Percentiles rank a stretch among this genome's conserved stretches.
Conservation (phyloP, 1,140 invertebrate genomes). For the Zaprionus kolodkinae region DNA sequence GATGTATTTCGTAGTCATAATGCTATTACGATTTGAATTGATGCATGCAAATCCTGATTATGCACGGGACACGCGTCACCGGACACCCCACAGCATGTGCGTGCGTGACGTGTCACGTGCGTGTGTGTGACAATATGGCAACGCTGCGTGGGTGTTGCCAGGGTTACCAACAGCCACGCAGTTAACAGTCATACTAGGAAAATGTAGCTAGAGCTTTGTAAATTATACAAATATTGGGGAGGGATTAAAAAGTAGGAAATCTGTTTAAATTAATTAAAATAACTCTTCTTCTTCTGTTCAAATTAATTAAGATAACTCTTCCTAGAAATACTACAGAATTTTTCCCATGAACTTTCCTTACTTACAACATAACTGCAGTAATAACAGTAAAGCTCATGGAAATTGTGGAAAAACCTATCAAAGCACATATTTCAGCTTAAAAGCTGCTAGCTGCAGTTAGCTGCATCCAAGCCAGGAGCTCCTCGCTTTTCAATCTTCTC, state of each 20-base stretch:
- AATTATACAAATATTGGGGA: too few species aligned
- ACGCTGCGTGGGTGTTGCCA: constrained; percentile 53
- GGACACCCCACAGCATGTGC: constrained; percentile 36
- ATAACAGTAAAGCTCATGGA: neutral
- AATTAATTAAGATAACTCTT: too few species aligned
- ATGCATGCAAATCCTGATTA: constrained; percentile 80
- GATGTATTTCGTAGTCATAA: constrained; percentile 62
- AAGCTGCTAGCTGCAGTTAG: neutral
- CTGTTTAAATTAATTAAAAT: too few species aligned
- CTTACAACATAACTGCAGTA: neutral
- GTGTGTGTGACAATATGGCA: constrained; percentile 66
- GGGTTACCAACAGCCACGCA: constrained; percentile 49
- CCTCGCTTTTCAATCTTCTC: neutral
- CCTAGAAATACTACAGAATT: neutral
- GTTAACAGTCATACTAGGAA: neutral
- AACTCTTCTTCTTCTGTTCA: too few species aligned
- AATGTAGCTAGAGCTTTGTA: too few species aligned
- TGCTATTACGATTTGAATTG: constrained; percentile 61
- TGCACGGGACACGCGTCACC: constrained; percentile 71
- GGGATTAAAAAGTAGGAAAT: too few species aligned
- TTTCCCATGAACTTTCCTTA: neutral
- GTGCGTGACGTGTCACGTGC: constrained; percentile 56
- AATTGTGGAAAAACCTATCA: neutral
- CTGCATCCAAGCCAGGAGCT: neutral
- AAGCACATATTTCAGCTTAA: neutral